Conservation (phyloP, 2,888 invertebrate genomes). For the Epirrita christyi region DNA sequence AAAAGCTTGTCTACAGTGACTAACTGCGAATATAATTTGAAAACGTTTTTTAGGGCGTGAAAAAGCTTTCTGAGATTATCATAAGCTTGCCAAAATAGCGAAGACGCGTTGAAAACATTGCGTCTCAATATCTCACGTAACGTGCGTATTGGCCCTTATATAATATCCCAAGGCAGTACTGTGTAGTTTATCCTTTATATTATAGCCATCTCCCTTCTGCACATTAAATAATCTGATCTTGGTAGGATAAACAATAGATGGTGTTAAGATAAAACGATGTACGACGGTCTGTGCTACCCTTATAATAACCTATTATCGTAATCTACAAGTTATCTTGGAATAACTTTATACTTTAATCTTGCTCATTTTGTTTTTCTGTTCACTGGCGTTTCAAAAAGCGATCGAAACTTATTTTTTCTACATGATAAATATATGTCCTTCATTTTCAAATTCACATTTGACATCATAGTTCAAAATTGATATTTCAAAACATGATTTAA, state of each 20-base stretch:
- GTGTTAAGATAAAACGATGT: constrained; percentile 31
- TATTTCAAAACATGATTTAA: no score
- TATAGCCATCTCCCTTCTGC: constrained; percentile 22
- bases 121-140: neutral
- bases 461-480: no score
- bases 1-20: no score
- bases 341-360: neutral
- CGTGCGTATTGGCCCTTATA: neutral
- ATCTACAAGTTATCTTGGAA: constrained; percentile 10
- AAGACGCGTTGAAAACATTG: no score
- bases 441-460: no score
- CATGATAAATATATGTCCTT: no score
- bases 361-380: neutral
- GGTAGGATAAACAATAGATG: constrained; percentile 37
- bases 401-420: neutral
- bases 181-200: constrained; percentile 12
- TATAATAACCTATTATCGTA: constrained; percentile 16
- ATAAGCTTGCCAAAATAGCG: no score
- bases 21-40: no score
- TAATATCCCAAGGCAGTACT: constrained; percentile 3
- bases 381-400: neutral
- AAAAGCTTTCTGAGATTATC: no score
- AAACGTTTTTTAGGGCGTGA: no score
- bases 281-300: constrained; percentile 26
- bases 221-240: constrained; percentile 34